Base-by-base conservation (phyloP, 2,797 vertebrate species). In the Uromys caudimaculatus region DNA sequence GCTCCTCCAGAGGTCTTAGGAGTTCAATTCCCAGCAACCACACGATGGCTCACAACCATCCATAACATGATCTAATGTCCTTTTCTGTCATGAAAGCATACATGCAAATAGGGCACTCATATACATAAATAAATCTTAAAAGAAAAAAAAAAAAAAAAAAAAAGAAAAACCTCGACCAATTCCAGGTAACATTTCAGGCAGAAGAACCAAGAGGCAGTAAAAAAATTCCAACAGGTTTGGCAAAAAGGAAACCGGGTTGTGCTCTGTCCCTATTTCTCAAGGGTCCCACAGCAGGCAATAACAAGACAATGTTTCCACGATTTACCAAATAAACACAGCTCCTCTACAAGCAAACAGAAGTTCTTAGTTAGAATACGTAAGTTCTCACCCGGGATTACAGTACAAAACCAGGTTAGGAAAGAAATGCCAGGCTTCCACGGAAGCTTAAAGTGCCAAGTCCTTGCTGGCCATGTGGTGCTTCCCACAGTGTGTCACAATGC, bases 321-420 rank as follows among this genome's bases (percentile, higher is more conserved):
- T 3, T 82, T 52, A 92, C 60, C 77, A 85, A 89, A 95, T 23
- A 91, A 89, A 93, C 78, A 96, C 50, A 93, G 6, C n/a, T 78
- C 82, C 67, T 77, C 77, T 77, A 64, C 29, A 78, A 56, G n/a
- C 9, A 88, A 23, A 56, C 35, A n/a, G 73, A 88, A 81, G 69
- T 35, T 85, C 64, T 76, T 78, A 52, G 93, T 76, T 82, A 56
- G 91, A 41, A 56, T 44, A 19, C 3, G 8, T 17, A 32, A 32
- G 77, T 44, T 85, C 84, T 77, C 77, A 32, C 24, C 64, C 58
- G 67, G 54, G 73, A 85, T 19, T 35, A 3, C 67, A 29, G 82
- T 93, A n/a, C n/a, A 81, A 94, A 88, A 52, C 1, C 52, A 92
- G n/a, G 56, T 67, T 71, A 38, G 76, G 32, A 67, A 29, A 62